phyloP scores from a whole-genome alignment of 2,797 vertebrate genomes.

The Tapera naevia region DNA sequence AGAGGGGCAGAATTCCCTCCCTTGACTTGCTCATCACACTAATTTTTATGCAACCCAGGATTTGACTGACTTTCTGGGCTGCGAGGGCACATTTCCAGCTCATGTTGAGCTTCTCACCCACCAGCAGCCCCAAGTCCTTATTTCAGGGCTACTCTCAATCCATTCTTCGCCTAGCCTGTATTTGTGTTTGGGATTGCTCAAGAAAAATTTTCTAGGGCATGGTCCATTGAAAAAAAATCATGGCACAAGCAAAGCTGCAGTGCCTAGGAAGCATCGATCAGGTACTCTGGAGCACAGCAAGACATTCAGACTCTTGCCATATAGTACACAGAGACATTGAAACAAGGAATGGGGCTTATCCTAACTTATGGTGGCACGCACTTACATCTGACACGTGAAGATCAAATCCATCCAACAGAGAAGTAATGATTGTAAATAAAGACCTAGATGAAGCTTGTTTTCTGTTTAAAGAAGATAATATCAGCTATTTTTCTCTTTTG shows the following conservation, averaged over 20 bases:
- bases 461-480: neutral
- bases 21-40: too few species aligned
- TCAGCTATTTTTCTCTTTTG: neutral
- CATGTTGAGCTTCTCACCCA: too few species aligned
- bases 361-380: accelerated
- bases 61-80: too few species aligned
- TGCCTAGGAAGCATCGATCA: neutral
- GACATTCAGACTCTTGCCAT: neutral
- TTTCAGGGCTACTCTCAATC: too few species aligned
- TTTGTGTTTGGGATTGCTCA: too few species aligned
- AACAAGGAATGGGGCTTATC: neutral
- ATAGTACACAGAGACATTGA: too few species aligned
- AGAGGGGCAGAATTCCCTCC: too few species aligned
- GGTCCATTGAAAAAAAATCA: neutral
- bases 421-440: neutral
- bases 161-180: too few species aligned
- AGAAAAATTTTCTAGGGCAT: neutral
- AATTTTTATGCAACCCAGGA: too few species aligned
- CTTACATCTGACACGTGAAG: neutral
- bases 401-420: neutral
- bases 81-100: too few species aligned
- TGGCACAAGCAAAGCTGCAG: neutral
- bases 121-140: too few species aligned
- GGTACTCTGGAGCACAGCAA: neutral
- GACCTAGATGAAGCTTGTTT: neutral